Conservation (phyloP, 92 coral and sea anemone genomes). For the Chrysogorgia sp. region DNA sequence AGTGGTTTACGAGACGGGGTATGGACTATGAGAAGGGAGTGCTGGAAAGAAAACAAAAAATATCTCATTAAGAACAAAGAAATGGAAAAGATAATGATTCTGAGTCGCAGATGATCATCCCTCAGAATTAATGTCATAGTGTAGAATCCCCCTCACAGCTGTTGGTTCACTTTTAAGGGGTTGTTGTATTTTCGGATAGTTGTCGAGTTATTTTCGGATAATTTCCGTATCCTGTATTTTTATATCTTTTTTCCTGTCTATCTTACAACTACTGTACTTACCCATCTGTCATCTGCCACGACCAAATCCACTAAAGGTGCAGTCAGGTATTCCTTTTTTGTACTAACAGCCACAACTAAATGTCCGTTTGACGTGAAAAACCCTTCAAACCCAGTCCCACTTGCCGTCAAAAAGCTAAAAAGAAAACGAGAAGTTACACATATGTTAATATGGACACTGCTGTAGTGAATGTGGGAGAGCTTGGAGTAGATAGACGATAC, state of each 20-base stretch:
- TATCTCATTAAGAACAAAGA: no score
- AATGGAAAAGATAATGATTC: no score
- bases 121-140: not conserved
- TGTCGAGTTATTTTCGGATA: no score
- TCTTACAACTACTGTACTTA: slow-evolving; percentile 26
- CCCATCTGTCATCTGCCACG: slow-evolving; percentile 83
- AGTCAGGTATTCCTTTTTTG: slow-evolving; percentile 74
- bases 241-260: not conserved
- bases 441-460: no score
- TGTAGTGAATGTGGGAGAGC: no score
- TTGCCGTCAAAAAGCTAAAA: slow-evolving; percentile 73
- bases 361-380: slow-evolving; percentile 74
- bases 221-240: no score
- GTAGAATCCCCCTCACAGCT: not conserved
- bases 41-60: slow-evolving; percentile 58
- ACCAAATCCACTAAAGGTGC: slow-evolving; percentile 74
- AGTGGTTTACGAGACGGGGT: slow-evolving; percentile 83
- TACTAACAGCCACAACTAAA: slow-evolving; percentile 80
- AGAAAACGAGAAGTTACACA: not conserved
- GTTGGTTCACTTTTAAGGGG: no score
- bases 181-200: no score
- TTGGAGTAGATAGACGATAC: no score
- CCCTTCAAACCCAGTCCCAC: slow-evolving; percentile 89
- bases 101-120: no score
- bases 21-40: slow-evolving; percentile 78